A percentile compares a stretch with the other conserved stretches of the same genome.
phyloP scores from a whole-genome alignment of 2,888 invertebrate species.

The Synanthedon myopaeformis region DNA sequence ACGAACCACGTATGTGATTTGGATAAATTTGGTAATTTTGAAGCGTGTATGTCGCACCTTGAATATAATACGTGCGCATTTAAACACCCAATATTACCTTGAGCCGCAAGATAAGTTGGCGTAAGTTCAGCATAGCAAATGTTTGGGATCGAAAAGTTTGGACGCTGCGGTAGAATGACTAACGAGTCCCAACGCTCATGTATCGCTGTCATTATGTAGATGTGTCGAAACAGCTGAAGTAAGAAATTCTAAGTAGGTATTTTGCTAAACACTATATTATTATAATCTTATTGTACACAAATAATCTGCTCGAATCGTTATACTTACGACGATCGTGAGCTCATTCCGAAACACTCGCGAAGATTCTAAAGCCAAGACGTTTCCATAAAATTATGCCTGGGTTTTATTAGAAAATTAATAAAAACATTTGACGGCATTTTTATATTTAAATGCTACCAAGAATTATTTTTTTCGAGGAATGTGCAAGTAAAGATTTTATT shows the following conservation, averaged over 20 bases:
- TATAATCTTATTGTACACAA: no score
- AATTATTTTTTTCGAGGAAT: no score
- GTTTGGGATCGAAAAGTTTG: slow-evolving; percentile 36
- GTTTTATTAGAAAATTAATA: no score
- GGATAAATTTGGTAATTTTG: neutral
- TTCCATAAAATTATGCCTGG: no score
- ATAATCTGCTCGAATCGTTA: no score
- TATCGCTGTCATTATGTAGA: slow-evolving; percentile 5
- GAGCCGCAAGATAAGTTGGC: slow-evolving; percentile 26
- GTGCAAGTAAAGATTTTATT: no score
- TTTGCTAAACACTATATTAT: neutral
- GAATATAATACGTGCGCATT: neutral
- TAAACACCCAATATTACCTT: neutral
- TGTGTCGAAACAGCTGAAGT: neutral
- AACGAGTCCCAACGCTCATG: slow-evolving; percentile 11
- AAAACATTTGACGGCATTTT: no score
- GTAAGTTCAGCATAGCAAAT: slow-evolving; percentile 43
- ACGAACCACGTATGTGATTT: no score
- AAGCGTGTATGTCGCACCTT: neutral
- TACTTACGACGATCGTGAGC: no score
- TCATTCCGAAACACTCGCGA: no score
- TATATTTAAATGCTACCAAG: no score
- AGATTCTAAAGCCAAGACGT: no score
- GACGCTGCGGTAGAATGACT: slow-evolving; percentile 23
- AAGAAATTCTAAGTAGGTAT: neutral